Evolutionary conservation across 1,140 invertebrate species (phyloP).

Genomic region (Melipona quadrifasciata): DNA sequence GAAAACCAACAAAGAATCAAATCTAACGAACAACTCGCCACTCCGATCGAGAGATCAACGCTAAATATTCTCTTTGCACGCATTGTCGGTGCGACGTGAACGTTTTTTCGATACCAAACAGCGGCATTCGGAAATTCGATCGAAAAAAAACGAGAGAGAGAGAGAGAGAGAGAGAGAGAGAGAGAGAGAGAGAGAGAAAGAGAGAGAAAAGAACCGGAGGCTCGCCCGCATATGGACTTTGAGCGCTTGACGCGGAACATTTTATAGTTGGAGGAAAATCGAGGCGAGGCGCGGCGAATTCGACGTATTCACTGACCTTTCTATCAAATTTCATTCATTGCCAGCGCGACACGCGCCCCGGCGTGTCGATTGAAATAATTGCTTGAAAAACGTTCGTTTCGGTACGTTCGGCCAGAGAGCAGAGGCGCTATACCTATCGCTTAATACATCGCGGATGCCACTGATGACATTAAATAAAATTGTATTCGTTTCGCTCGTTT

Average conservation of each 20-base stretch:
- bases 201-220: not conserved
- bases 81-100: not conserved
- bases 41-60: constrained; percentile 5
- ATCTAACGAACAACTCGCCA: constrained; percentile 11
- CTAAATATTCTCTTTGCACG: constrained; percentile 8
- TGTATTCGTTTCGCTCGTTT: not conserved
- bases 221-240: not conserved
- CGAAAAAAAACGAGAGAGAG: not conserved
- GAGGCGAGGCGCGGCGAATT: constrained; percentile 18
- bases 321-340: constrained; percentile 41
- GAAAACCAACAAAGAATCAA: constrained; percentile 23
- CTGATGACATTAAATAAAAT: not conserved
- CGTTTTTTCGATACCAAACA: constrained; percentile 6
- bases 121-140: constrained; percentile 31
- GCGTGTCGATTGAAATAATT: constrained; percentile 24
- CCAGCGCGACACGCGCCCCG: not conserved
- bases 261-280: constrained; percentile 32
- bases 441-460: not conserved
- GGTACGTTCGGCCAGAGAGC: not conserved
- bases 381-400: not conserved
- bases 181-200: too few relatives aligned
- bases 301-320: constrained; percentile 42
- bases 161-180: too few relatives aligned
- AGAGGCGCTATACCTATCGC: not conserved
- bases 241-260: constrained; percentile 23